A percentile compares a stretch with the other conserved stretches of the same genome.
phyloP scores from a whole-genome alignment of 53 echinoderm and acorn worm species.

The Arbacia lixula region DNA sequence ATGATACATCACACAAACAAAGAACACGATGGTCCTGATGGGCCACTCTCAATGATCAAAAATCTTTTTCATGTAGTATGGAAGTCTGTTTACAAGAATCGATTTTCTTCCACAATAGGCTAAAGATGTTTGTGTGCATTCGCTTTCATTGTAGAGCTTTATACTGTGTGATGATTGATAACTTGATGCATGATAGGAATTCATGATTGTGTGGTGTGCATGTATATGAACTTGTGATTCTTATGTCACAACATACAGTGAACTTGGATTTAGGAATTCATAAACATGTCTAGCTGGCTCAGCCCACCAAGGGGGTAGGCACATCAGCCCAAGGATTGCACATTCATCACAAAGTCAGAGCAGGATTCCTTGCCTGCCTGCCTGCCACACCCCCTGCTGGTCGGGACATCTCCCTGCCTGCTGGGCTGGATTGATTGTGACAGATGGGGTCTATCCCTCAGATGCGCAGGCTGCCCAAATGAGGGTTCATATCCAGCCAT shows the following conservation, averaged over 20 bases:
- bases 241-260: not conserved
- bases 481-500: not conserved
- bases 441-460: constrained; percentile 13
- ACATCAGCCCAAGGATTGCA: not conserved
- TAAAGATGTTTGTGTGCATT: too few relatives aligned
- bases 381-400: not conserved
- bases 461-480: not conserved
- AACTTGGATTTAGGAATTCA: not conserved
- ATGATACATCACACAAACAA: too few relatives aligned
- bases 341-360: constrained; percentile 2
- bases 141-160: too few relatives aligned
- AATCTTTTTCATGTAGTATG: too few relatives aligned
- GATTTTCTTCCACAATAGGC: too few relatives aligned
- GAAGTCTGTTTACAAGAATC: too few relatives aligned
- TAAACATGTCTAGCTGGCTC: constrained; percentile 38
- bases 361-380: not conserved
- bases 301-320: constrained; percentile 20
- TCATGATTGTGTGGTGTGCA: too few relatives aligned
- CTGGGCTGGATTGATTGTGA: constrained; percentile 4
- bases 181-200: too few relatives aligned
- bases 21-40: too few relatives aligned
- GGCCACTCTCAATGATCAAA: too few relatives aligned
- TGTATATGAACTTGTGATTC: too few relatives aligned
- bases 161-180: too few relatives aligned
- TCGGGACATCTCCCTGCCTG: not conserved